Base-by-base conservation (phyloP, 2,113 vertebrate species). In the Scartelaos histophorus region DNA sequence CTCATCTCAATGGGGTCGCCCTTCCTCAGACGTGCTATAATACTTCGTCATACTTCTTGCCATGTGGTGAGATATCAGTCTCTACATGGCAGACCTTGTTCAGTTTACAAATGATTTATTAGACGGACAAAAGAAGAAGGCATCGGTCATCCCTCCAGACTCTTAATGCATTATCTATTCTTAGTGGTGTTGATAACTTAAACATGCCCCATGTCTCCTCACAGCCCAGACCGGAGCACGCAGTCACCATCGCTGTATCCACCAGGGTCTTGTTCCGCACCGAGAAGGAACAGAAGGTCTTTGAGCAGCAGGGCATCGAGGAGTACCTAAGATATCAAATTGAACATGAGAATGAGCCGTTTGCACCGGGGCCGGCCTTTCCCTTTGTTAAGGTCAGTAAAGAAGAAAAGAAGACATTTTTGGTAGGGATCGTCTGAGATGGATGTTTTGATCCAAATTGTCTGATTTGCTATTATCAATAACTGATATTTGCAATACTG, bases 211-310 rank as follows among this genome's bases (percentile, higher is more conserved):
- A 1, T 70, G 0, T 19, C 5, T 70, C 60, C 34, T 19, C 71
- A 29, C 91, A 99, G 98, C 98, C 97, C 0, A 99, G 96, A 51
- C 97, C 98, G 0, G 95, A 98, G 88, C 95, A 98, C 0, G 97
- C 98, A 0, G 95, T 98, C 84, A 99, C 97, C 35, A 90, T 99
- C 0, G 98, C 97, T 0, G 96, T 99, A 62, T 99, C 97, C 0
- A 97, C 98, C 0, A 92, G 96, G 5, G 97, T 98, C 9, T 87
- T 99, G 62, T 99, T 99, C 83, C 95, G 96, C 73, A 98, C 98
- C 74, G 97, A 98, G n/a, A 93, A 92, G 72, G 98, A 99, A 85
- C 95, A 98, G 91, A 94, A 91, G 84, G 95, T 99, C 74, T 99
- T 93, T 81, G 89, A 82, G 0, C 94, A 98, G 86, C 86, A 95